These are phyloP conservation scores for Galeruca laticollis DNA, from an alignment of 2,888 invertebrate species.

Conservation along the genomic window DNA sequence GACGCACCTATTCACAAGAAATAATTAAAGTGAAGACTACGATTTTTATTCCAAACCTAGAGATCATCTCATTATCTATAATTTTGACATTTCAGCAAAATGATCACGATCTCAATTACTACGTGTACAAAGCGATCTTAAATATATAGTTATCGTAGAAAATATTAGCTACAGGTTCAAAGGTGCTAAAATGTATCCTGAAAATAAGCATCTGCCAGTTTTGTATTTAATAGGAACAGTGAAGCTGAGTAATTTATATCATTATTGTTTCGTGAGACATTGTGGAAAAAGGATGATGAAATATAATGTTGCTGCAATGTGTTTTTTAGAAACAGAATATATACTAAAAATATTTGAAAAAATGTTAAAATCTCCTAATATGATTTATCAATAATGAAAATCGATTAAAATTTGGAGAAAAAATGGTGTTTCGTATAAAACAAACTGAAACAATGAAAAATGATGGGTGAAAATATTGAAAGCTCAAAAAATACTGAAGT, in stretches of 20 bases:
- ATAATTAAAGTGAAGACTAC: background rate
- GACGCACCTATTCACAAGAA: too few species aligned
- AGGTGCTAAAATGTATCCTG: background rate
- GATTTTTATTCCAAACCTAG: background rate
- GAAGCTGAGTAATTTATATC: background rate
- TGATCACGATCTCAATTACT: background rate
- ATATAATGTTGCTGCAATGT: too few species aligned
- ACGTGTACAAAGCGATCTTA: background rate
- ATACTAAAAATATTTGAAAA: too few species aligned
- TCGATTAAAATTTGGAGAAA: too few species aligned
- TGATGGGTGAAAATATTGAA: too few species aligned
- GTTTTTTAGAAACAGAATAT: too few species aligned
- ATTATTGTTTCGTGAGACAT: background rate
- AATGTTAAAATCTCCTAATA: too few species aligned
- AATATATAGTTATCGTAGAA: slow-evolving; percentile 6
- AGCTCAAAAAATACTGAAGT: too few species aligned
- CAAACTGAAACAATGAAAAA: too few species aligned
- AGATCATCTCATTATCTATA: slow-evolving; percentile 1
- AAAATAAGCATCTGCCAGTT: background rate
- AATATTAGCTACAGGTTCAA: slow-evolving; percentile 8
- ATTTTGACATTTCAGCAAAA: background rate
- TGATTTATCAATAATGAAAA: too few species aligned
- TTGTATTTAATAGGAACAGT: background rate
- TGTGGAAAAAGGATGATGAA: background rate
- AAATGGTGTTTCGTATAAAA: too few species aligned